Percentiles rank a stretch among this genome's conserved stretches.
phyloP scores from a whole-genome alignment of 2,888 invertebrate genomes.

The Vanessa cardui region DNA sequence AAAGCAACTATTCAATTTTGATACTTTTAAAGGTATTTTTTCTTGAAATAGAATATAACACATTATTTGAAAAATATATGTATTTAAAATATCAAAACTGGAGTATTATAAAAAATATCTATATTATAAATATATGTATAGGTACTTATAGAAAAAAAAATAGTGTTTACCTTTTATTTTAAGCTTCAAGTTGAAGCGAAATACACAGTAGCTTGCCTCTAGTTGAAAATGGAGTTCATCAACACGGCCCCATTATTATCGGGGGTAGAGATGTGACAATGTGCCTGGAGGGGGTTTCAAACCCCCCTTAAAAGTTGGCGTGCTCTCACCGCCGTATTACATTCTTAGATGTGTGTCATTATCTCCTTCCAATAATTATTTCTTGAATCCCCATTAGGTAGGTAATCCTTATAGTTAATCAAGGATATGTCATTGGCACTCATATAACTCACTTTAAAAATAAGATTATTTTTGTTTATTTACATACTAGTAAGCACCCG shows the following conservation, averaged over 20 bases:
- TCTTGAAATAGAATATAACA: not conserved
- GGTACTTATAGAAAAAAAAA: not conserved
- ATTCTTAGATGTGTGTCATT: not conserved
- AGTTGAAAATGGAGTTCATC: slow-evolving; percentile 42
- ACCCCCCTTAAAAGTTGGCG: slow-evolving; percentile 31
- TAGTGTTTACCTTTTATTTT: slow-evolving; percentile 1
- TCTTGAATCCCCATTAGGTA: not conserved
- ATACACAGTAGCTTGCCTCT: slow-evolving; percentile 21
- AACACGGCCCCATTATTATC: slow-evolving; percentile 44
- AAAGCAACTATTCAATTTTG: not conserved
- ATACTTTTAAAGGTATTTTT: not conserved
- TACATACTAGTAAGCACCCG: no score
- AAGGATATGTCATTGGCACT: no score
- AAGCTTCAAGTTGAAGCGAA: not conserved
- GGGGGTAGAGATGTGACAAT: slow-evolving; percentile 40
- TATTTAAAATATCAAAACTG: not conserved
- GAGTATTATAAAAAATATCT: no score
- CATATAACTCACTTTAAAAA: no score
- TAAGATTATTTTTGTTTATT: no score
- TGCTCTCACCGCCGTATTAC: slow-evolving; percentile 4
- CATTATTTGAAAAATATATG: not conserved
- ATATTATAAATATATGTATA: no score
- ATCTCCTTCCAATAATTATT: not conserved
- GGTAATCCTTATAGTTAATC: no score
- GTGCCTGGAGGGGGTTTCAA: slow-evolving; percentile 24